Evolutionary conservation across 2,888 invertebrate species (phyloP).

Genomic region (Oligia fasciuncula): DNA sequence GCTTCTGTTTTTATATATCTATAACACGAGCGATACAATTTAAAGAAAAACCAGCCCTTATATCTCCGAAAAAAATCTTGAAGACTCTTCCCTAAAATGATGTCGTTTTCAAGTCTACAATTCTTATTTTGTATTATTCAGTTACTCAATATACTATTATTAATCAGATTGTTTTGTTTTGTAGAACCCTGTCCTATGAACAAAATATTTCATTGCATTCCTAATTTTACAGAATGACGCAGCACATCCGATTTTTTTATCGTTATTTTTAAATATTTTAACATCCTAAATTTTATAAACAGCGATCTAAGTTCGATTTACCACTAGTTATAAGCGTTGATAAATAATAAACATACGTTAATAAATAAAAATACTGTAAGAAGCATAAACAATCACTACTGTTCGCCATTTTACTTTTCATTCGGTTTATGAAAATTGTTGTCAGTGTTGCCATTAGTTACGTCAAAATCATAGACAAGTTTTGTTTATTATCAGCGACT

Average conservation of each 20-base stretch:
- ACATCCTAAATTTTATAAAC: conserved; percentile 71
- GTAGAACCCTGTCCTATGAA: conserved; percentile 36
- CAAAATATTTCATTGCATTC: conserved; percentile 29
- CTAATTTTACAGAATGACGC: conserved; percentile 51
- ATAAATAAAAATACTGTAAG: conserved; percentile 73
- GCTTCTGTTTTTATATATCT: neutral
- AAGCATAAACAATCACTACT: conserved; percentile 68
- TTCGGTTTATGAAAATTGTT: conserved; percentile 48
- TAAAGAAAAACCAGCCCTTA: neutral
- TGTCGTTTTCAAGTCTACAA: conserved; percentile 6
- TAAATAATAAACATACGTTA: conserved; percentile 69
- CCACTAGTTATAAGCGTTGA: conserved; percentile 72
- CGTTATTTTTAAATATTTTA: conserved; percentile 65
- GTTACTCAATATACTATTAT: neutral
- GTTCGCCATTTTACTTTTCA: conserved; percentile 44
- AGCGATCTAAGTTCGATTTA: conserved; percentile 71
- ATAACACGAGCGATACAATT: neutral
- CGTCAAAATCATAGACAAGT: conserved; percentile 32
- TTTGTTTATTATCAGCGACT: conserved; percentile 12
- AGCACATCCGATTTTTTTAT: conserved; percentile 48
- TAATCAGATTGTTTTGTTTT: conserved; percentile 17
- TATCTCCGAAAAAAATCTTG: neutral
- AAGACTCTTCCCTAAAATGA: neutral
- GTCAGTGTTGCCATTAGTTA: conserved; percentile 51
- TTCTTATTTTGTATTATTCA: neutral